Evolutionary conservation across 1,140 invertebrate species (phyloP), one percentile per base, ranked within the genome.

Genomic region (Drosophila bipectinata): DNA sequence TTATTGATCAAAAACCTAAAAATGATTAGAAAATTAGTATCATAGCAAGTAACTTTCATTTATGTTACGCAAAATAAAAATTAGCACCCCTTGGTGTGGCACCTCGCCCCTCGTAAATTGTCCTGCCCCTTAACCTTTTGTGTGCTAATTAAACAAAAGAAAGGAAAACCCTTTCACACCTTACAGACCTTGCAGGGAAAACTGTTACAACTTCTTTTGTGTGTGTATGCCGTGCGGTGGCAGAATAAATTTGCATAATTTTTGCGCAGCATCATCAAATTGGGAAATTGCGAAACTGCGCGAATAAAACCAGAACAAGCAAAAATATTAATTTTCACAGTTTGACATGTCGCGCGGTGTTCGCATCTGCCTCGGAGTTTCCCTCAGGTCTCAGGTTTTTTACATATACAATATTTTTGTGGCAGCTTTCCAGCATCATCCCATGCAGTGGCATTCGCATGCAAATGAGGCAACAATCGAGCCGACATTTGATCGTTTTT

Each of bases 241-340:
- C 57, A 59, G 47, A 88, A 68, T 69, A 76, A 87, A 87, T 87
- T 88, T 87, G 82, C 82, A 87, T 88, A 87, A 88, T 77, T 84
- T 84, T 84, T 69, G 80, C 79, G 56, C 69, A 69, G 47, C 56
- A 14, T 56, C 61, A 62, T 55, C 57, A 71, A 76, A 72, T 77
- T 71, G 79, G 67, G 51, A 73, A 71, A 69, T 52, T 64, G 63
- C 47, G 28, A 67, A 67, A 39, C 66, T 58, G 64, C 34, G 54
- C 54, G 28, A 61, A 32, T 55, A 84, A 77, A 84, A 77, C 77
- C 78, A 67, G 80, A 82, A 68, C 74, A 72, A 61, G 83, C 75
- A 44, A 88, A 87, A 82, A 82, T 87, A 85, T 85, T 85, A 85
- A 85, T 85, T 85, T 85, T 87, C 81, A 85, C 81, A 87, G 81